Conservation (phyloP, 2,888 invertebrate species). For the Tryphoninae sp. region DNA sequence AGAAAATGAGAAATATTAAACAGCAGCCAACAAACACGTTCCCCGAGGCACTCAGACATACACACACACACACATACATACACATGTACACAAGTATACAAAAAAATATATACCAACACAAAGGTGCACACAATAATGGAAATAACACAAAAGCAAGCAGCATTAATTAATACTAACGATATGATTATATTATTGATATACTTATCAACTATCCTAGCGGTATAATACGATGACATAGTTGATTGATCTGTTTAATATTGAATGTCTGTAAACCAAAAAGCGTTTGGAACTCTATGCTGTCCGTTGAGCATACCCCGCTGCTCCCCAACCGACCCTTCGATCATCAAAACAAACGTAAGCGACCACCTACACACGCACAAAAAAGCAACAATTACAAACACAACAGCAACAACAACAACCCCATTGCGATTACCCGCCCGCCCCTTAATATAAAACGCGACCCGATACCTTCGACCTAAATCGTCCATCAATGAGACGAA, state of each 20-base stretch:
- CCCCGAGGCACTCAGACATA: constrained; percentile 62
- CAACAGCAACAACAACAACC: constrained; percentile 54
- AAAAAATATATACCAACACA: constrained; percentile 7
- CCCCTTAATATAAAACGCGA: constrained; percentile 39
- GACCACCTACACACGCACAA: constrained; percentile 48
- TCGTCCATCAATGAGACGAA: constrained; percentile 50
- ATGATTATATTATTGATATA: constrained; percentile 81
- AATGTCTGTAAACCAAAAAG: constrained; percentile 81
- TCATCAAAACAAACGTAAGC: constrained; percentile 54
- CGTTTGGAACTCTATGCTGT: constrained; percentile 82
- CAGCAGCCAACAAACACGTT: constrained; percentile 63
- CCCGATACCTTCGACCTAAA: constrained; percentile 58
- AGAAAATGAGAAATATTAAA: constrained; percentile 52
- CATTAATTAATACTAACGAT: constrained; percentile 79
- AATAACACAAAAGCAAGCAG: constrained; percentile 69
- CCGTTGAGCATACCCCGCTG: constrained; percentile 72
- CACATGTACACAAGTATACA: constrained; percentile 47
- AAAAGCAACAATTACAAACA: constrained; percentile 60
- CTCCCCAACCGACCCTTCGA: constrained; percentile 59
- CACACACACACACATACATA: constrained; percentile 29
- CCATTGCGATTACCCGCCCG: constrained; percentile 40
- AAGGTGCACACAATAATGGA: constrained; percentile 36
- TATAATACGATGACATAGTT: constrained; percentile 81
- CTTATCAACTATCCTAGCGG: constrained; percentile 80
- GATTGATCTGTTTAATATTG: constrained; percentile 81